phyloP scores from a whole-genome alignment of 2,797 vertebrate genomes.

The Helicolenus hilgendorfi region DNA sequence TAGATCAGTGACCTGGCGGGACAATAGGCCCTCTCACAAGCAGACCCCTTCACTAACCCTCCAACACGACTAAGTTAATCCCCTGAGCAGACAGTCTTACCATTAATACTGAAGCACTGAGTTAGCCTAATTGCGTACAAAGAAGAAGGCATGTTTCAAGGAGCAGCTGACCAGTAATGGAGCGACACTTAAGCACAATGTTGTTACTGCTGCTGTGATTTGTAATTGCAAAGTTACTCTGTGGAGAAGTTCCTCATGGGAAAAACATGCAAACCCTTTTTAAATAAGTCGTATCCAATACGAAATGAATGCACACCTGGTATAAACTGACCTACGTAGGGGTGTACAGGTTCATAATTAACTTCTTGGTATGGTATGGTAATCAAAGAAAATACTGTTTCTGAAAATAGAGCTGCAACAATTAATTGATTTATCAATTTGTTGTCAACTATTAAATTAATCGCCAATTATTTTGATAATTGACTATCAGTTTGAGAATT shows the following conservation, averaged over 20 bases:
- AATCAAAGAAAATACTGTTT: background rate
- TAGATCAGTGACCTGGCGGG: slow-evolving; percentile 81
- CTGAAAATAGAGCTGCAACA: too few relatives aligned
- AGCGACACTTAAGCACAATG: slow-evolving; percentile 55
- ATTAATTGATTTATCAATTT: too few relatives aligned
- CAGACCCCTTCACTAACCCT: slow-evolving; percentile 80
- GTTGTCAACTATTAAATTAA: too few relatives aligned
- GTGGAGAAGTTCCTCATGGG: slow-evolving; percentile 17
- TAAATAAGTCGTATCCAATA: background rate
- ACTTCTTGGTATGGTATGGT: background rate
- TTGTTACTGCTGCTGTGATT: slow-evolving; percentile 50
- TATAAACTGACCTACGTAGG: background rate
- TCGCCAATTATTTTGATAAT: too few relatives aligned
- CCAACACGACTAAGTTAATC: slow-evolving; percentile 87
- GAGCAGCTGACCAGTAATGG: slow-evolving; percentile 50
- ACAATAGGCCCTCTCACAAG: slow-evolving; percentile 81
- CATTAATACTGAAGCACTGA: slow-evolving; percentile 72
- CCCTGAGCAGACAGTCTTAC: slow-evolving; percentile 76
- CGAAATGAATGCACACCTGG: background rate
- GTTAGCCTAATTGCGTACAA: slow-evolving; percentile 78
- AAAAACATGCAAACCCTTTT: slow-evolving; percentile 16
- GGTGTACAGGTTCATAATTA: background rate
- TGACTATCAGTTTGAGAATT: too few relatives aligned
- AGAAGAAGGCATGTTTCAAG: slow-evolving; percentile 79
- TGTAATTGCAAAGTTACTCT: slow-evolving; percentile 55